Percentiles rank a stretch among this genome's conserved stretches.
Conservation (phyloP, 2,113 vertebrate species). For the Tyto alba region DNA sequence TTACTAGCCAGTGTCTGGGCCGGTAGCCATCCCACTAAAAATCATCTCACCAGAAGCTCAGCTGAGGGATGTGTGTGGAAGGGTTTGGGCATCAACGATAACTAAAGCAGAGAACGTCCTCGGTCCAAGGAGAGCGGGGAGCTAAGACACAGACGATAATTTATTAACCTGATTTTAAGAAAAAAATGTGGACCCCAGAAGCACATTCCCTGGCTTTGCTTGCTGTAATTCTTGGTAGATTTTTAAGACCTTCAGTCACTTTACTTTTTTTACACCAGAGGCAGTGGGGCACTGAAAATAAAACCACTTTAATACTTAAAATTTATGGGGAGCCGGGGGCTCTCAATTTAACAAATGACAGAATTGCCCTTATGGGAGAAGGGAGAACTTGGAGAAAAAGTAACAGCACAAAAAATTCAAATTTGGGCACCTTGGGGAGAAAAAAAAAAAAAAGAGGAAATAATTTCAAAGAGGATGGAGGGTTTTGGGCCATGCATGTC, state of each 20-base stretch:
- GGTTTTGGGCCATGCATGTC: background rate
- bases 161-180: background rate
- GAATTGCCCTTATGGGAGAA: fast-evolving
- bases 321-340: fast-evolving
- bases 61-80: background rate
- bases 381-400: background rate
- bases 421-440: fast-evolving
- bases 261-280: background rate
- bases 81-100: background rate
- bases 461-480: fast-evolving
- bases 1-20: background rate
- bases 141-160: background rate
- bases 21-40: background rate
- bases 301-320: background rate
- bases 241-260: background rate
- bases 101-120: background rate
- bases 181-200: background rate
- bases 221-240: background rate
- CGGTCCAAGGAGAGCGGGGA: background rate
- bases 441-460: background rate
- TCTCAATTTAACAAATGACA: background rate
- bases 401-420: background rate
- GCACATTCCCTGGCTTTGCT: background rate
- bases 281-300: background rate
- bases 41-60: background rate